phyloP scores from a whole-genome alignment of 2,113 vertebrate species.

The Ptyas mucosa region DNA sequence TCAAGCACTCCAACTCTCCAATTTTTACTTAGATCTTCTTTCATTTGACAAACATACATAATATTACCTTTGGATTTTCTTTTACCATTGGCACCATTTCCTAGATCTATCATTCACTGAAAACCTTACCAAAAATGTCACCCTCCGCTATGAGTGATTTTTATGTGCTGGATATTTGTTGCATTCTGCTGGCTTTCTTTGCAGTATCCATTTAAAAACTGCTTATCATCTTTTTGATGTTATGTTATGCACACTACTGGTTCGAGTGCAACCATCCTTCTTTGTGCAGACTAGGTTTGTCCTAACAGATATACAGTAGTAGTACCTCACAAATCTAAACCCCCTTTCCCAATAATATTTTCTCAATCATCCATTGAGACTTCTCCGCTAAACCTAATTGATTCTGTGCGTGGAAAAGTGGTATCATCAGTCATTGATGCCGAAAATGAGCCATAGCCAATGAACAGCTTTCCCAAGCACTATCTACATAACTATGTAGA shows the following conservation, averaged over 20 bases:
- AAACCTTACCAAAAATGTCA: background rate
- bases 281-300: background rate
- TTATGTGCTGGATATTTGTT: background rate
- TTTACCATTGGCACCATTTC: background rate
- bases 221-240: background rate
- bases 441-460: background rate
- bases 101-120: background rate
- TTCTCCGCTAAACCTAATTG: background rate
- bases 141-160: background rate
- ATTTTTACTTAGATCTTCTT: background rate
- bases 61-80: background rate
- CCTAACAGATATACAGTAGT: background rate
- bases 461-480: background rate
- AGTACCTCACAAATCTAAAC: background rate
- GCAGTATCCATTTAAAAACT: background rate
- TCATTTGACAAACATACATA: background rate
- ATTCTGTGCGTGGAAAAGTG: background rate
- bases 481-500: background rate
- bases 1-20: background rate
- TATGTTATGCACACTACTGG: background rate
- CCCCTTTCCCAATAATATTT: background rate
- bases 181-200: background rate
- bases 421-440: background rate
- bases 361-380: background rate
- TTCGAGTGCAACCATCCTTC: background rate